Evolutionary conservation across 2,888 invertebrate genomes (phyloP), one percentile per base, ranked within the genome.

Genomic region (Tinea pellionella): DNA sequence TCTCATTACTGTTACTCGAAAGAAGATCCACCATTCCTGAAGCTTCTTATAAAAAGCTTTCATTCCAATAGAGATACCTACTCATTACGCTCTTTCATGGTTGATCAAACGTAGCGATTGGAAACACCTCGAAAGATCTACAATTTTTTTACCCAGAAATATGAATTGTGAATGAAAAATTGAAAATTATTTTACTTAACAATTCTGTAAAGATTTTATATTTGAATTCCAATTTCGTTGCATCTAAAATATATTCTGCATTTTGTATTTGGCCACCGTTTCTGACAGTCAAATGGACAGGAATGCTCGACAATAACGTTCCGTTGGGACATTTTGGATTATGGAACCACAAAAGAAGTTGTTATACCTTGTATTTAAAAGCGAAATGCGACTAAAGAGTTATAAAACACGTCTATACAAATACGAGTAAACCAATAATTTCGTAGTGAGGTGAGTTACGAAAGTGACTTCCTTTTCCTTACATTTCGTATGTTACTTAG

Each of bases 81-180:
- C 16, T 53, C 53, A 53, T 53, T 53, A 18, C 18, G 53, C 24
- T 53, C 24, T 53, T 53, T 53, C 53, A 53, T 24, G 53, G 24
- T 11, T 53, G 53, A 53, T 53, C 53, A 53, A 53, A n/a, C 53
- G 53, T 24, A 8, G 24, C 53, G 16, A 16, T 24, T 24, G n/a
- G 53, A 24, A 24, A 18, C 19, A 24, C 53, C 18, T 53, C 24
- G 18, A 53, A 18, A 47, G 3, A 3, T 1, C 9, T 16, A 1
- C n/a, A 15, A 4, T 16, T 13, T 15, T 9, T 18, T 47, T 13
- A 16, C 47, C 2, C 3, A 42, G 8, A 42, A 4, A n/a, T 42
- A 12, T n/a, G n/a, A n/a, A n/a, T n/a, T n/a, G 12, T 42, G n/a
- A n/a, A n/a, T n/a, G 12, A 42, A n/a, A 42, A 42, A 42, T n/a